Base-by-base conservation (phyloP, 2,888 invertebrate genomes). In the Anaspis maculata region DNA sequence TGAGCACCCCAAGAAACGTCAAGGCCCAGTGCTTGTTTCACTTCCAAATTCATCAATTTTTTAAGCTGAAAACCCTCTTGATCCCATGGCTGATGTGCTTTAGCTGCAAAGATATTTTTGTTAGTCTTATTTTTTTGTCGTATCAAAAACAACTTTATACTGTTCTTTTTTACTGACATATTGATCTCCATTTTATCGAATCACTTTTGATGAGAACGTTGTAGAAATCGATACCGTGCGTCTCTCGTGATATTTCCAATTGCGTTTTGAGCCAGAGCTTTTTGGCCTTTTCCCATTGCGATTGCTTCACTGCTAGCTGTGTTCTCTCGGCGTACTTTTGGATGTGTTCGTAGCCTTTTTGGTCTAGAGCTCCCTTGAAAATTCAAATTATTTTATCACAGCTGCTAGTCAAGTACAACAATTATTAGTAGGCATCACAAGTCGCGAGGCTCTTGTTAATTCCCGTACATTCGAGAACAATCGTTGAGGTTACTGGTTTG, bases 31-130 rank as follows among this genome's bases (percentile, higher is more conserved):
- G 78, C 78, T 37, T 70, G 45, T 43, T 74, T 77, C 1, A 89
- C 85, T 21, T 66, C 59, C 0, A 73, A 76, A 48, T 81, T 82
- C 89, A 90, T 90, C 27, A 88, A 57, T 0, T 55, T 45, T 16
- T 68, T 34, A 3, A 77, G 9, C 10, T 24, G 5, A 5, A 10
- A 5, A 10, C 10, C 24, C 5, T n/a, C n/a, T n/a, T n/a, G n/a
- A n/a, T n/a, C n/a, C n/a, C n/a, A n/a, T n/a, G n/a, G n/a, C n/a
- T n/a, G n/a, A n/a, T n/a, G n/a, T n/a, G n/a, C n/a, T n/a, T n/a
- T n/a, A n/a, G n/a, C n/a, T n/a, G n/a, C n/a, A n/a, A n/a, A n/a
- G n/a, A n/a, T n/a, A n/a, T n/a, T n/a, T n/a, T n/a, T n/a, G n/a
- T n/a, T n/a, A n/a, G n/a, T n/a, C n/a, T n/a, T n/a, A n/a, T n/a